Base-by-base conservation (phyloP, 2,888 invertebrate species). In the Stenolophus ochropezus region DNA sequence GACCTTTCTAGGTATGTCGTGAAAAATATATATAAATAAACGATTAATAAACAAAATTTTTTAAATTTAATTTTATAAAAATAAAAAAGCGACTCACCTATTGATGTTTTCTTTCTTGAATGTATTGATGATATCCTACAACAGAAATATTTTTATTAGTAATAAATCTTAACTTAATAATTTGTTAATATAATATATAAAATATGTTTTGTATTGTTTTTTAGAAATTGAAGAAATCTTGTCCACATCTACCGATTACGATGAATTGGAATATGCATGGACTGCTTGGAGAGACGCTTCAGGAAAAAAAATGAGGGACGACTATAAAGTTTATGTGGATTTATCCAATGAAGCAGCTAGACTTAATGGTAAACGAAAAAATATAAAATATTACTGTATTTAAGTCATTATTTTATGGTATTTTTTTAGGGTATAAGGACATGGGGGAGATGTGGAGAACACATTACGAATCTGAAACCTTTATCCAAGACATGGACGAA, bases 321-420 rank as follows among this genome's bases (percentile, higher is more conserved):
- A 91, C 81, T 94, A 93, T 86, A 90, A 91, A 85, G 90, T 91
- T 84, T 94, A 93, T 84, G 92, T 94, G 0, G 86, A 88, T 6
- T 90, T 93, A 83, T 92, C 92, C 87, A 94, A 94, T 85, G 90
- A 90, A 84, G 93, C 93, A 0, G 93, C 94, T 1, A 85, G 87
- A 84, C 86, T 88, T 1, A 93, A 94, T 86, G 84, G 86, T 86
- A 85, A 47, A 8, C 11, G 6, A 8, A 8, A 8, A 89, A 94
- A 1, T 92, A 93, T 0, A 91, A 92, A 2, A 95, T 95, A 95
- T 92, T n/a, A n/a, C n/a, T n/a, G n/a, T n/a, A n/a, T n/a, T n/a
- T n/a, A n/a, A n/a, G n/a, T n/a, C n/a, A n/a, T n/a, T n/a, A n/a
- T n/a, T n/a, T n/a, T n/a, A n/a, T n/a, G n/a, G n/a, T n/a, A n/a